Evolutionary conservation across 2,888 invertebrate species (phyloP), one percentile per base, ranked within the genome.

Genomic region (Tinea trinotella): DNA sequence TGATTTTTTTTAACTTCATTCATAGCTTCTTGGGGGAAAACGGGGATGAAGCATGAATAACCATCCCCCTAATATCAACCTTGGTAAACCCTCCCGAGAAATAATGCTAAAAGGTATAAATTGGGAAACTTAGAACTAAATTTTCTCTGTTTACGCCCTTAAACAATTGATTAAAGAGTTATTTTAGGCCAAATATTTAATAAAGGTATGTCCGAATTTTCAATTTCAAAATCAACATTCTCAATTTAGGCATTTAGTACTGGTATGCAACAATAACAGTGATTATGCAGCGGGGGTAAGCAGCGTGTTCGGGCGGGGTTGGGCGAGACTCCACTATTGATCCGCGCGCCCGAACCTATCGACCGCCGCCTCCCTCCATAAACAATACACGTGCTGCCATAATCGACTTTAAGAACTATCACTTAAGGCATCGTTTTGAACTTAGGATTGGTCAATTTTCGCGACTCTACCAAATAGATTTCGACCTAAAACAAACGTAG

Each of bases 251-350:
- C 4, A 35, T 35, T 4, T 40, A 88, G 69, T 88, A 88, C 59
- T 88, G 88, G 65, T 80, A 56, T 88, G 88, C 50, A 22, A 12
- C 18, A 48, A 50, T 24, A 50, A 13, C 5, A 18, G 10, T 12
- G 1, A 34, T n/a, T 10, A 50, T 13, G 30, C n/a, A 10, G 12
- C 36, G 15, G 44, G 46, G 54, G 53, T 53, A 44, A 40, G 46
- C 24, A 24, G 22, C 15, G 49, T n/a, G 10, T 9, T 20, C 36
- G 49, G 12, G 34, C 55, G 56, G 55, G 54, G 56, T 54, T 56
- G 54, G 55, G 64, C 63, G 65, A 69, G 69, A 66, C 74, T 73
- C 74, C 76, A 74, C 71, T 76, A 85, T 86, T 73, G 80, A 80
- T 74, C 79, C 65, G 61, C 70, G 60, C 71, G 69, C 71, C 78